Conservation (phyloP, 2,797 vertebrate genomes). For the Helicolenus hilgendorfi region DNA sequence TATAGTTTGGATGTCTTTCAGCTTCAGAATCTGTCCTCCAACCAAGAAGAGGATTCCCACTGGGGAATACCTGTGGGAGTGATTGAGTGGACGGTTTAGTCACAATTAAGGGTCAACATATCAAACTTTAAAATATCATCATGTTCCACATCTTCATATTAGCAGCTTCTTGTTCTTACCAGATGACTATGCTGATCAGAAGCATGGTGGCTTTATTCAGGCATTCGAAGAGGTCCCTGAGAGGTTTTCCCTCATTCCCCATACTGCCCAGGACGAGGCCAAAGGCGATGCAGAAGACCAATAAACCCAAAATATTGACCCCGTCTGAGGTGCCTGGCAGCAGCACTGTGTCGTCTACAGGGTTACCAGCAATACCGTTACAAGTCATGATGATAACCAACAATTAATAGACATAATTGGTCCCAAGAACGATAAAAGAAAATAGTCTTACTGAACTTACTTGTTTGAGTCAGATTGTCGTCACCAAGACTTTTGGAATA, state of each 20-base stretch:
- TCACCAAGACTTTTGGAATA: background rate
- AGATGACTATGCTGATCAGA: conserved; percentile 92
- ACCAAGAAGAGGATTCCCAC: conserved; percentile 92
- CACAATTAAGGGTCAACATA: background rate
- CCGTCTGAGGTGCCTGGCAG: conserved; percentile 89
- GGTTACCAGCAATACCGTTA: background rate
- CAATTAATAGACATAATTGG: background rate
- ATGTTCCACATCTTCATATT: background rate
- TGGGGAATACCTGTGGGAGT: conserved; percentile 76
- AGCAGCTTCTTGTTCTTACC: conserved; percentile 72
- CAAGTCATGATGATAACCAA: background rate
- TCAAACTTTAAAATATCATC: background rate
- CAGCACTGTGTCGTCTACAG: conserved; percentile 46
- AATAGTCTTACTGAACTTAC: background rate
- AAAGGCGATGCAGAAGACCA: conserved; percentile 88
- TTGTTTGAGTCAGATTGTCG: background rate
- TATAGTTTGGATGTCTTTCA: conserved; percentile 89
- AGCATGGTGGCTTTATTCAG: conserved; percentile 93
- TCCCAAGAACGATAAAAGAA: background rate
- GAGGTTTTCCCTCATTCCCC: conserved; percentile 59
- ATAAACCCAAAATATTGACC: conserved; percentile 89
- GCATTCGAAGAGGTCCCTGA: conserved; percentile 93
- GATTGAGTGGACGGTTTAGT: background rate
- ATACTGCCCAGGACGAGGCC: conserved; percentile 16
- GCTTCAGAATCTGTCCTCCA: conserved; percentile 92